These are phyloP conservation scores for Strigamia transsilvanica DNA, from an alignment of 2,888 invertebrate genomes.

Conservation along the genomic window DNA sequence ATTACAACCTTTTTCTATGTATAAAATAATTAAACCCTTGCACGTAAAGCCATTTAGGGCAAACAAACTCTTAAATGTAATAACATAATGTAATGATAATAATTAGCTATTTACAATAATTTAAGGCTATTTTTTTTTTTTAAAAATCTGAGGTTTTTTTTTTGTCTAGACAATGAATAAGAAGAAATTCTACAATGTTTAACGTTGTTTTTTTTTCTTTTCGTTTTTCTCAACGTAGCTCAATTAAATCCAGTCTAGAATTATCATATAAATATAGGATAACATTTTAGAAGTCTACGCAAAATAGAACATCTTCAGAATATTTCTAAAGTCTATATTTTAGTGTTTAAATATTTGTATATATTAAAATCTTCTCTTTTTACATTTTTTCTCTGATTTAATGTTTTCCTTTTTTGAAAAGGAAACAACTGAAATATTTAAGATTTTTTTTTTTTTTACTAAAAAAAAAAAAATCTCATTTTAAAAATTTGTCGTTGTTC, in stretches of 20 bases:
- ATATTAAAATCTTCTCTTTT: background rate
- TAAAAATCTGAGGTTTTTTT: background rate
- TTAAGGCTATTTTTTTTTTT: background rate
- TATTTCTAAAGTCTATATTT: background rate
- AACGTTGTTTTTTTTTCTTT: background rate
- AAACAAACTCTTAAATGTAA: background rate
- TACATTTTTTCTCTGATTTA: background rate
- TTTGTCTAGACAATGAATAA: background rate
- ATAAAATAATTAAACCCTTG: background rate
- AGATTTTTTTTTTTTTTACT: background rate
- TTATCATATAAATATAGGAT: slow-evolving; percentile 1
- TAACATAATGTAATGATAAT: background rate
- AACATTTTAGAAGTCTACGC: background rate
- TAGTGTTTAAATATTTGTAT: slow-evolving; percentile 1
- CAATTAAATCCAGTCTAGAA: background rate
- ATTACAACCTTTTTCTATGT: slow-evolving; percentile 11
- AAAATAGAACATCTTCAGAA: slow-evolving; percentile 8
- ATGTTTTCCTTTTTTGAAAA: background rate
- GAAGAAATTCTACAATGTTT: slow-evolving; percentile 3
- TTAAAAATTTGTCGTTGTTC: background rate
- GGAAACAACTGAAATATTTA: background rate
- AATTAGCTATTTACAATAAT: slow-evolving; percentile 8
- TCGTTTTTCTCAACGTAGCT: background rate
- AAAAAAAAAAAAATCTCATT: background rate
- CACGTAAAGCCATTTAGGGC: background rate